Conservation (phyloP, 2,797 vertebrate genomes). For the Valencia hispanica region DNA sequence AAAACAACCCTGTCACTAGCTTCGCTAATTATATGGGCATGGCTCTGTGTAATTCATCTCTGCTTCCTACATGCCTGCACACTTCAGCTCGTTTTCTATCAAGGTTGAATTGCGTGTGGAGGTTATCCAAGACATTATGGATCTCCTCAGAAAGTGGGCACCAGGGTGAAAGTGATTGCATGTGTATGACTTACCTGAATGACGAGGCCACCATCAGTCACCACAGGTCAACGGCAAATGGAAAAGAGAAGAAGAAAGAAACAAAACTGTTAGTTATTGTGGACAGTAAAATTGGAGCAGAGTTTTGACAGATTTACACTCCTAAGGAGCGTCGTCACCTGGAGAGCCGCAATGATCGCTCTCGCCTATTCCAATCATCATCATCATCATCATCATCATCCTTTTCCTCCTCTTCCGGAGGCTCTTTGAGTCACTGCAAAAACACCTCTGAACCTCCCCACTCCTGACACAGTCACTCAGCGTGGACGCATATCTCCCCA, state of each 20-base stretch:
- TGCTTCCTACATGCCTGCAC: slow-evolving; percentile 2
- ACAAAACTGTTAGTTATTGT: slow-evolving; percentile 10
- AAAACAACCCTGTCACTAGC: slow-evolving; percentile 41
- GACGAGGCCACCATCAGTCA: slow-evolving; percentile 22
- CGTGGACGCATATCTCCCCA: background rate
- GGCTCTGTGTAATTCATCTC: slow-evolving; percentile 24
- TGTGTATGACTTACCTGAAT: slow-evolving; percentile 71
- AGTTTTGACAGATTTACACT: slow-evolving; percentile 17
- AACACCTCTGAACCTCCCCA: slow-evolving; percentile 5
- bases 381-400: slow-evolving; percentile 12
- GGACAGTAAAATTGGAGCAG: background rate
- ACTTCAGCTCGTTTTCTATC: slow-evolving; percentile 29
- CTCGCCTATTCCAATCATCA: slow-evolving; percentile 26
- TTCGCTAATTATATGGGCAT: slow-evolving; percentile 53
- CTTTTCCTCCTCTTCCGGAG: slow-evolving; percentile 41
- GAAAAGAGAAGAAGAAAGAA: slow-evolving; percentile 14
- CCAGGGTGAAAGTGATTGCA: slow-evolving; percentile 26
- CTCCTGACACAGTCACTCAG: background rate
- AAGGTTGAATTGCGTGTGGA: slow-evolving; percentile 21
- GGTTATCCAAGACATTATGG: slow-evolving; percentile 49
- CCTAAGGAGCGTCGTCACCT: slow-evolving; percentile 30
- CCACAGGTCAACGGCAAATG: slow-evolving; percentile 20
- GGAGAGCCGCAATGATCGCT: slow-evolving; percentile 31
- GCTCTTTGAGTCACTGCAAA: slow-evolving; percentile 35
- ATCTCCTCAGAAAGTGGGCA: slow-evolving; percentile 22